phyloP scores from a whole-genome alignment of 2,888 invertebrate genomes.

The Orchestes rusci region DNA sequence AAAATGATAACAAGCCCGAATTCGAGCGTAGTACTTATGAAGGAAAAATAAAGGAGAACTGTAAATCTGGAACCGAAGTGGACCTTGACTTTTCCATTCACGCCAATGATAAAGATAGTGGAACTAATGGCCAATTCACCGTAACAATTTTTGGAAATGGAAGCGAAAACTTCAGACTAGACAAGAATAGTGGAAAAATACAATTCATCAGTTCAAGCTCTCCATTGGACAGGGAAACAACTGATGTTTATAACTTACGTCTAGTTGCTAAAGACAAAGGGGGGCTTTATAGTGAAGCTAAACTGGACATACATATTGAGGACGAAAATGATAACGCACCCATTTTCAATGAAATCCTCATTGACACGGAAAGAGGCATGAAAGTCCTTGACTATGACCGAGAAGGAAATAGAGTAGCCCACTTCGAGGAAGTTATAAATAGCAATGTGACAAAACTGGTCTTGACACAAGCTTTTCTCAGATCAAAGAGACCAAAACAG shows the following conservation, averaged over 20 bases:
- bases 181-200: conserved; percentile 57
- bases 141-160: conserved; percentile 68
- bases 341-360: conserved; percentile 60
- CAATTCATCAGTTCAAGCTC: conserved; percentile 46
- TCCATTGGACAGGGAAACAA: conserved; percentile 67
- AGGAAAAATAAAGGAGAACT: conserved; percentile 73
- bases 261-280: conserved; percentile 72
- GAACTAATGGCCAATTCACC: conserved; percentile 59
- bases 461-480: conserved; percentile 33
- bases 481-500: conserved; percentile 32
- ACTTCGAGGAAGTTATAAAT: conserved; percentile 42
- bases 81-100: conserved; percentile 60
- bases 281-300: conserved; percentile 66
- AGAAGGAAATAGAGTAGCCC: conserved; percentile 43
- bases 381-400: conserved; percentile 58
- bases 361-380: conserved; percentile 61
- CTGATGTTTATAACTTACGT: conserved; percentile 58
- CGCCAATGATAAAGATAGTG: conserved; percentile 66
- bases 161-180: conserved; percentile 63
- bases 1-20: conserved; percentile 79
- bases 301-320: conserved; percentile 60
- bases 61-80: conserved; percentile 61
- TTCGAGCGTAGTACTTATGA: conserved; percentile 68
- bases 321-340: conserved; percentile 82
- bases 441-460: conserved; percentile 31